A percentile compares a stretch with the other conserved stretches of the same genome.
These are phyloP conservation scores for Pseudomugil gertrudae DNA, from an alignment of 2,797 vertebrate genomes.

Conservation along the genomic window DNA sequence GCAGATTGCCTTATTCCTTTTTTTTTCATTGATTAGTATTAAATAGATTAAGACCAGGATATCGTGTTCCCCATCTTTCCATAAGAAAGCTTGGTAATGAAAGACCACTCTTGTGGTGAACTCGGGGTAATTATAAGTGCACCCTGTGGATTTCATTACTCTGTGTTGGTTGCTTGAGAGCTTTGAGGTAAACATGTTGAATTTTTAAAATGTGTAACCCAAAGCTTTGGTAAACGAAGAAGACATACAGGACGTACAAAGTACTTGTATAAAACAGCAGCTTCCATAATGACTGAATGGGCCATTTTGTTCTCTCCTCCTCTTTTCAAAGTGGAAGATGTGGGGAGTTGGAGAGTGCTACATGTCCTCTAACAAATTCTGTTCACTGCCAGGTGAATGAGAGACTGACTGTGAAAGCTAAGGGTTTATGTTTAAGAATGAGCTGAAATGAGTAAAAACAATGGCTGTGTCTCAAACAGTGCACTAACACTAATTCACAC, in stretches of 20 bases:
- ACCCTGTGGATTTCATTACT: slow-evolving; percentile 23
- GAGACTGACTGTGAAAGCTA: slow-evolving; percentile 3
- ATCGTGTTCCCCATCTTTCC: not conserved
- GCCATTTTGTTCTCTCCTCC: slow-evolving; percentile 55
- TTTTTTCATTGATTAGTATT: not conserved
- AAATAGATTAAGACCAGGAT: not conserved
- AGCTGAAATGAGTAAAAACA: not conserved
- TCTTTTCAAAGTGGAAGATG: slow-evolving; percentile 40
- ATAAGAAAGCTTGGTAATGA: not conserved
- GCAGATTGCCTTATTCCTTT: not conserved
- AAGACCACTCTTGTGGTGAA: slow-evolving; percentile 1
- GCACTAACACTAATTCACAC: too few relatives aligned
- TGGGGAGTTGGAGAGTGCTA: slow-evolving; percentile 38
- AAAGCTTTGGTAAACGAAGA: slow-evolving; percentile 39
- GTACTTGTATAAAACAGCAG: slow-evolving; percentile 44
- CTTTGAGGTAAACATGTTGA: slow-evolving; percentile 46
- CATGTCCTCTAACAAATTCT: slow-evolving; percentile 21
- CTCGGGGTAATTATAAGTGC: slow-evolving; percentile 1
- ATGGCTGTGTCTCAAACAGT: too few relatives aligned
- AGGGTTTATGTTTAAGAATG: slow-evolving; percentile 12
- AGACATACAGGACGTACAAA: slow-evolving; percentile 23
- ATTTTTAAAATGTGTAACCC: slow-evolving; percentile 66
- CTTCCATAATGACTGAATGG: slow-evolving; percentile 64
- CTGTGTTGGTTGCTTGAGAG: not conserved
- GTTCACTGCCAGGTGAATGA: slow-evolving; percentile 12